Evolutionary conservation across 2,113 vertebrate genomes (phyloP), one percentile per base, ranked within the genome.

Genomic region (Prionailurus bengalensis): DNA sequence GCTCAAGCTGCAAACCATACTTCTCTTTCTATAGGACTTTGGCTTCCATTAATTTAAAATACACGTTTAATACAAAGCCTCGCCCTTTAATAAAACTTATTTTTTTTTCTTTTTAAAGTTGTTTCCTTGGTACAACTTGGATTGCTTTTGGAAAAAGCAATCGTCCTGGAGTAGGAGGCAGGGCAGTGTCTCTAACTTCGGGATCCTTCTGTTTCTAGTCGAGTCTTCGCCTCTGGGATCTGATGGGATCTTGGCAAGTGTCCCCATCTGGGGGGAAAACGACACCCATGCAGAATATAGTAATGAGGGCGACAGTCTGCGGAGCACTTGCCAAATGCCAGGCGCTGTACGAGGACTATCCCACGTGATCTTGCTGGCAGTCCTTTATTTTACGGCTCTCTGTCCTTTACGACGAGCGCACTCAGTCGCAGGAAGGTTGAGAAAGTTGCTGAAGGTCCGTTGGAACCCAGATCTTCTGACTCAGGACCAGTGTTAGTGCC

Each of bases 281-380:
- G 15, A 42, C 11, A 1, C 4, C 4, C 8, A 1, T 3, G 27
- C 25, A 65, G 61, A 15, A 3, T 23, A 2, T 7, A 12, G 2
- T 3, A n/a, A 31, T 12, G 33, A 19, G 7, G 61, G 45, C 5
- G 14, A 2, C 2, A 5, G 7, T 29, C 66, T 29, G 0, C 3
- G 3, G 71, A 92, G 25, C 13, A 19, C 70, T n/a, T 27, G 2
- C 25, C n/a, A 1, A 36, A 12, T 12, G 4, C 48, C 29, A 9
- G 53, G 25, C 17, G 1, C 63, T 2, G 31, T 36, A 2, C 58
- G 25, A 1, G 14, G 45, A 29, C 3, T 0, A 27, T 25, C 36
- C 14, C 17, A 7, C 31, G 45, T 71, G 4, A 7, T 81, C 11
- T 36, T 23, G 1, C 5, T 9, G 31, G 55, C 21, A 48, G 4